Evolutionary conservation across 1,140 invertebrate species (phyloP).

Genomic region (Formica exsecta): DNA sequence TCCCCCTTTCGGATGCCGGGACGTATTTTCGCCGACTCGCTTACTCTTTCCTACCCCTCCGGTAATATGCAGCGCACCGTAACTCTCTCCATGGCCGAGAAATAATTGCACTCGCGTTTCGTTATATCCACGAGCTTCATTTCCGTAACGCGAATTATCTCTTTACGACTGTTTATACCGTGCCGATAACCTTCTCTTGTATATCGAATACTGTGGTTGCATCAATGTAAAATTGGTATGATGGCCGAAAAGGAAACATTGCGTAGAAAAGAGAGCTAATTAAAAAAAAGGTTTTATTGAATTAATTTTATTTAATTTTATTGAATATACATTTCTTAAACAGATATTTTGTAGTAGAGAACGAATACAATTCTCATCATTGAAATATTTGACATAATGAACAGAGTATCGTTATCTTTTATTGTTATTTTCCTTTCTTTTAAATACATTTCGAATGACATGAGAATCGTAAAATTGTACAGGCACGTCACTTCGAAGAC

Average conservation of each 20-base stretch:
- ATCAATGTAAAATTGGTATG: not conserved
- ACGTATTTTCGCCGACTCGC: slow-evolving; percentile 24
- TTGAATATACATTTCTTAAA: not conserved
- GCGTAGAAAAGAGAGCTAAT: not conserved
- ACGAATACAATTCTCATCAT: not conserved
- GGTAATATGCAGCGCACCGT: slow-evolving; percentile 27
- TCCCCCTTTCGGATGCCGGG: slow-evolving; percentile 12
- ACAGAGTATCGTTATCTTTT: not conserved
- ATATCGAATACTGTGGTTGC: not conserved
- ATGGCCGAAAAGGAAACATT: not conserved
- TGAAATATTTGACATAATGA: not conserved
- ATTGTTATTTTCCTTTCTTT: not conserved
- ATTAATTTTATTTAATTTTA: not conserved
- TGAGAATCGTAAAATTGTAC: not conserved
- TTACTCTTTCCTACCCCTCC: slow-evolving; percentile 7
- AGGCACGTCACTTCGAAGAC: not conserved
- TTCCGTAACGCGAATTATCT: slow-evolving; percentile 21
- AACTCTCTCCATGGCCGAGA: slow-evolving; percentile 28
- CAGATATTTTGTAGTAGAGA: not conserved
- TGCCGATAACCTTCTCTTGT: slow-evolving; percentile 10
- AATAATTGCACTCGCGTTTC: slow-evolving; percentile 46
- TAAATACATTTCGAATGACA: not conserved
- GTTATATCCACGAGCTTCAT: slow-evolving; percentile 22
- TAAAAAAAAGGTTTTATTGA: not conserved
- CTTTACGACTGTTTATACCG: slow-evolving; percentile 26